A percentile compares a stretch with the other conserved stretches of the same genome.
Conservation (phyloP, 2,113 vertebrate species). For the Perca flavescens region DNA sequence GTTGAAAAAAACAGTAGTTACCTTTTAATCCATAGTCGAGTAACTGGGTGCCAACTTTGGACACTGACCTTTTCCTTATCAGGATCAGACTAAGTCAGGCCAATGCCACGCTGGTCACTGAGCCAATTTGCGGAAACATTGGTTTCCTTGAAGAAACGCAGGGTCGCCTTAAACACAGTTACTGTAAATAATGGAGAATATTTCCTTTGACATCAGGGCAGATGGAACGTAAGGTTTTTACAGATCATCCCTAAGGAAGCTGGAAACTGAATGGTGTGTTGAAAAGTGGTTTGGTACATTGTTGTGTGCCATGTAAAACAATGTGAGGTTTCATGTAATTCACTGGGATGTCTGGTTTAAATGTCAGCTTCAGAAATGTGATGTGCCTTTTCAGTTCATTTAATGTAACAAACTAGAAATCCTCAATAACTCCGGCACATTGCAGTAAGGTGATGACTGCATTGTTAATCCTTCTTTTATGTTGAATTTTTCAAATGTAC, state of each 20-base stretch:
- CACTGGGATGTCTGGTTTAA: conserved; percentile 50
- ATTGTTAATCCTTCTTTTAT: conserved; percentile 37
- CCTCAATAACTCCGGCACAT: conserved; percentile 20
- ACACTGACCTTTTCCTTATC: conserved; percentile 3
- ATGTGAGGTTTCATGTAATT: conserved; percentile 42
- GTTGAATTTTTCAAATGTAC: conserved; percentile 54
- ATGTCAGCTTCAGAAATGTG: conserved; percentile 60
- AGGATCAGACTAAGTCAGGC: background rate
- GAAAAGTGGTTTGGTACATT: conserved; percentile 32
- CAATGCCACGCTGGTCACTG: conserved; percentile 7
- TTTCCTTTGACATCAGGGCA: conserved; percentile 11
- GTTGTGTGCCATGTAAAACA: conserved; percentile 44
- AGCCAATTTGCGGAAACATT: conserved; percentile 22
- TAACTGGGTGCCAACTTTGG: conserved; percentile 1
- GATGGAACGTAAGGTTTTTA: background rate
- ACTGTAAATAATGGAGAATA: conserved; percentile 26
- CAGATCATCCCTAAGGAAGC: conserved; percentile 7
- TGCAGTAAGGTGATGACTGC: conserved; percentile 33
- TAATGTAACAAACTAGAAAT: conserved; percentile 39
- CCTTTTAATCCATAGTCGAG: background rate
- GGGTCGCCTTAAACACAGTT: conserved; percentile 63
- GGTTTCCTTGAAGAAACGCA: conserved; percentile 28
- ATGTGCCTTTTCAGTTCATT: conserved; percentile 76
- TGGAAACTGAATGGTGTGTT: background rate
- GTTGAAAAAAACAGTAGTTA: background rate